Conservation (phyloP, 2,113 vertebrate species). For the Acanthochromis polyacanthus region DNA sequence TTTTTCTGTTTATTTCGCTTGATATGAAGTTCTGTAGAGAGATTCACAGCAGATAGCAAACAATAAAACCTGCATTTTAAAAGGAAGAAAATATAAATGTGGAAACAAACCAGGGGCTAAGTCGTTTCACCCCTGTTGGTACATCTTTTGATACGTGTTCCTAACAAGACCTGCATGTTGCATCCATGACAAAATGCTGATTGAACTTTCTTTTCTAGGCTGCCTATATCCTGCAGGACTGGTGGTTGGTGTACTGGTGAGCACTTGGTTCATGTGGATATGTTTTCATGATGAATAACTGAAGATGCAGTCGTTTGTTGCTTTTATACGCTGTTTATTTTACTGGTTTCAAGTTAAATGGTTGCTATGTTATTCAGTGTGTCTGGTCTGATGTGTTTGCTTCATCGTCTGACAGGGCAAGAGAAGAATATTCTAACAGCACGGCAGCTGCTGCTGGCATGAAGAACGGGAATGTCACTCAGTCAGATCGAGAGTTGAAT, state of each 20-base stretch:
- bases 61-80: no score
- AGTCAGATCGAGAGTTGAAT: slow-evolving; percentile 55
- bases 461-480: slow-evolving; percentile 32
- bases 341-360: not conserved
- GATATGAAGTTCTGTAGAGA: no score
- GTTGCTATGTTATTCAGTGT: no score
- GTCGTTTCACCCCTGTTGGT: no score
- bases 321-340: no score
- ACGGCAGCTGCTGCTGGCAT: not conserved
- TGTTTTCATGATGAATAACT: not conserved
- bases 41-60: no score
- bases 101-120: no score
- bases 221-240: slow-evolving; percentile 91
- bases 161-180: not conserved
- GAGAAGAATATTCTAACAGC: slow-evolving; percentile 50
- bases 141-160: no score
- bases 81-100: no score
- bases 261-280: not conserved
- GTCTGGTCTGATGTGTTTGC: not conserved
- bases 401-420: slow-evolving; percentile 62
- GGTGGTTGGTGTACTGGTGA: slow-evolving; percentile 97
- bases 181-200: no score
- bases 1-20: no score
- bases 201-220: slow-evolving; percentile 73
- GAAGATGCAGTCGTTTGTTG: not conserved